phyloP scores from a whole-genome alignment of 2,113 vertebrate genomes.

The Hemiscyllium ocellatum region DNA sequence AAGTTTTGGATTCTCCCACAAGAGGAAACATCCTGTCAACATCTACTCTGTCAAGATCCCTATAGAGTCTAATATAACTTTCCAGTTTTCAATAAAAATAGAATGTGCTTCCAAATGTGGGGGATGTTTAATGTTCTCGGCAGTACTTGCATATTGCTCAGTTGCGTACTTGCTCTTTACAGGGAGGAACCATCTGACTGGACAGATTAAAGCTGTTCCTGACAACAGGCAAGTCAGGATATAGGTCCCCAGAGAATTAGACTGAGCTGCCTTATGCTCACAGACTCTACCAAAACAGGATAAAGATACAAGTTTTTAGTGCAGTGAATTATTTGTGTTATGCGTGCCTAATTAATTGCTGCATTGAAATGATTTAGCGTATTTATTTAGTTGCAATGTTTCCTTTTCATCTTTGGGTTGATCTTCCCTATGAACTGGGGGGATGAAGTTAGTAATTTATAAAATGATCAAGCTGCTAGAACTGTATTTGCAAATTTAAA shows the following conservation, averaged over 20 bases:
- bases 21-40: too few relatives aligned
- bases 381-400: neutral
- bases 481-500: neutral
- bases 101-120: neutral
- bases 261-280: neutral
- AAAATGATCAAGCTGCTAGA: neutral
- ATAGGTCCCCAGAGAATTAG: neutral
- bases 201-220: neutral
- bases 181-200: neutral
- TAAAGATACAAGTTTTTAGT: neutral
- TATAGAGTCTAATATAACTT: neutral
- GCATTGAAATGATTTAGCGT: neutral
- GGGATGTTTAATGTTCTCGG: neutral
- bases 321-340: neutral
- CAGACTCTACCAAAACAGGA: neutral
- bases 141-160: neutral
- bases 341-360: neutral
- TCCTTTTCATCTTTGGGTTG: neutral
- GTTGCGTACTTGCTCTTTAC: neutral
- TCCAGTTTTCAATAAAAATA: neutral
- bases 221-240: slow-evolving; percentile 13
- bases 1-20: too few relatives aligned
- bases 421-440: neutral
- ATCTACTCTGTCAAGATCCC: too few relatives aligned
- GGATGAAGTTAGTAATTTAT: neutral